phyloP scores from a whole-genome alignment of 92 coral and sea anemone species.

The Nematostella vectensis region DNA sequence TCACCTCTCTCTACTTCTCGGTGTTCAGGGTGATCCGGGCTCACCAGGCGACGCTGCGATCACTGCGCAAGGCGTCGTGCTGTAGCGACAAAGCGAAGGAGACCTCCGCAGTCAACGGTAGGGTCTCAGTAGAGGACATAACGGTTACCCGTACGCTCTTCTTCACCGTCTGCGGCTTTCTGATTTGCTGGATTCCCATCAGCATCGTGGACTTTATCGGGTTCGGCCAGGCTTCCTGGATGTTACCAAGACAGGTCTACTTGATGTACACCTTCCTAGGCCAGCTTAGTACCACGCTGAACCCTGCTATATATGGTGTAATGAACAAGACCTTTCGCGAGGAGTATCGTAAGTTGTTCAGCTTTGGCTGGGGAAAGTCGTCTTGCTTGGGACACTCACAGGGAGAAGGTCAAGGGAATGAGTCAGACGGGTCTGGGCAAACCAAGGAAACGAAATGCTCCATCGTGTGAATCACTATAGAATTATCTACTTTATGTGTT shows the following conservation, averaged over 20 bases:
- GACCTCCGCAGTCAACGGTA: conserved; percentile 10
- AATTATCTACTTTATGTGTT: too few relatives aligned
- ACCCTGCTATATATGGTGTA: conserved; percentile 63
- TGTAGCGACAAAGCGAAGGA: conserved; percentile 1
- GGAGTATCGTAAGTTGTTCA: conserved; percentile 34
- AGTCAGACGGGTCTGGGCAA: conserved; percentile 25
- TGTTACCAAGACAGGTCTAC: conserved; percentile 58
- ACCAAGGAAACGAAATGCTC: conserved; percentile 28
- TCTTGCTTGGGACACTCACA: neutral
- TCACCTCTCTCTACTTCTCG: conserved; percentile 50
- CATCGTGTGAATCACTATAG: conserved; percentile 21
- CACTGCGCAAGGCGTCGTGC: conserved; percentile 18
- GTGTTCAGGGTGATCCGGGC: conserved; percentile 47
- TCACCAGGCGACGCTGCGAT: conserved; percentile 32
- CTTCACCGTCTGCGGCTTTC: conserved; percentile 58
- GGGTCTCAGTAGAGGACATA: conserved; percentile 53
- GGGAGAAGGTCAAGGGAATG: neutral
- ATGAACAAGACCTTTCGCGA: conserved; percentile 79
- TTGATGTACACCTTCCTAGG: conserved; percentile 78
- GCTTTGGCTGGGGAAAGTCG: neutral
- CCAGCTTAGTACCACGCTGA: conserved; percentile 57
- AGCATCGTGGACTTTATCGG: conserved; percentile 65
- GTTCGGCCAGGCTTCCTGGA: conserved; percentile 57
- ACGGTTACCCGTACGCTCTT: conserved; percentile 58
- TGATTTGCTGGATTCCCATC: conserved; percentile 67